A percentile compares a stretch with the other conserved stretches of the same genome.
Conservation (phyloP, 2,888 invertebrate species). For the Eupithecia subumbrata region DNA sequence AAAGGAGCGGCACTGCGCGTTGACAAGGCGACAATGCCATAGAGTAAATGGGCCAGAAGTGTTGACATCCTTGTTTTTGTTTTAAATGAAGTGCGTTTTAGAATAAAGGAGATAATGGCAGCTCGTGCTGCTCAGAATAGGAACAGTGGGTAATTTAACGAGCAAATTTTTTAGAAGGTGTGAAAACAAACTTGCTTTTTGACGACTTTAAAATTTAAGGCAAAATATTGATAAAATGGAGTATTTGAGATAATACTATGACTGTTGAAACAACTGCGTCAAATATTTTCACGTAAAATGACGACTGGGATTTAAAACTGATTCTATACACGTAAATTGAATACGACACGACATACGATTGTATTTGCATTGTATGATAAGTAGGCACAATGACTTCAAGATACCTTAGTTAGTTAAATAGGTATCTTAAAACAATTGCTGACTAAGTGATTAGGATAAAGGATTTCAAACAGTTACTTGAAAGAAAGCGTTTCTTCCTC, state of each 20-base stretch:
- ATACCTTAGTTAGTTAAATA: neutral
- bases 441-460: neutral
- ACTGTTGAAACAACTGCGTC: neutral
- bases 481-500: too few relatives aligned
- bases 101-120: slow-evolving; percentile 13
- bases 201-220: neutral
- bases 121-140: neutral
- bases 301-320: neutral
- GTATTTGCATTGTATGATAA: slow-evolving; percentile 2
- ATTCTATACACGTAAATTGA: slow-evolving; percentile 1
- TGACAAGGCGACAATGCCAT: slow-evolving; percentile 53
- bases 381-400: neutral
- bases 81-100: slow-evolving; percentile 25
- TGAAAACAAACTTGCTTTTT: neutral
- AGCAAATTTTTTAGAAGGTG: neutral
- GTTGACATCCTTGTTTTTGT: slow-evolving; percentile 29
- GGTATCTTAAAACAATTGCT: neutral
- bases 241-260: neutral
- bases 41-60: slow-evolving; percentile 49
- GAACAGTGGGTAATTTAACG: neutral
- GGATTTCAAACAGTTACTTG: neutral
- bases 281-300: neutral
- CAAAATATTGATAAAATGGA: neutral
- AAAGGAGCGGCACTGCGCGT: slow-evolving; percentile 60
- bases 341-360: neutral